Evolutionary conservation across 2,888 invertebrate species (phyloP), one percentile per base, ranked within the genome.

Genomic region (Drosophila testacea): DNA sequence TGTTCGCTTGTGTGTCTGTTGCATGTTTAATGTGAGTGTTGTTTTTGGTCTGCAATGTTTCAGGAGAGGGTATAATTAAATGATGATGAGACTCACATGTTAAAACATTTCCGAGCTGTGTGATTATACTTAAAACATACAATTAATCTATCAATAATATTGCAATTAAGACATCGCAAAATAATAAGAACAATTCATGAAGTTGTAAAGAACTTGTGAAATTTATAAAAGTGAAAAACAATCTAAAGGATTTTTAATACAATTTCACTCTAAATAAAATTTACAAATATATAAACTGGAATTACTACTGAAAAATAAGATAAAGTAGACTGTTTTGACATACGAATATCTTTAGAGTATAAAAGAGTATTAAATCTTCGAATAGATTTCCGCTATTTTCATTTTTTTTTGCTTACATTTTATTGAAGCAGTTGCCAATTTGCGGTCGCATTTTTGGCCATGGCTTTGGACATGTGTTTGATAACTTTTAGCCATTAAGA

Each of bases 401-500:
- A 48, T 7, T 52, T 42, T 54, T 54, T 65, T 30, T 55, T 55
- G 54, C 30, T 44, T 41, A 66, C 41, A 55, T 50, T 56, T 73
- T 54, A 6, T 41, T 36, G 41, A 41, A 28, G 28, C 13, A 5
- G 36, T 61, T 57, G 69, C 61, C 60, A 64, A 48, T 56, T 63
- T 60, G 60, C 47, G 63, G 67, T 61, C 46, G 62, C 65, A 65
- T 59, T 69, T 75, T 79, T 83, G 74, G 83, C 75, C 81, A 77
- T 83, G 85, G 83, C 83, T 83, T 72, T 81, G 79, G 71, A 67
- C 81, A 69, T 73, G 65, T 73, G 66, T 50, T 59, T 73, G 47
- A 56, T 56, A 72, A 64, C 65, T 65, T 73, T 75, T n/a, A 7
- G 5, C 2, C n/a, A 16, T 32, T 79, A 77, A 75, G 73, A 73